Conservation (phyloP, 2,797 vertebrate genomes). For the Epinephelus awoara region DNA sequence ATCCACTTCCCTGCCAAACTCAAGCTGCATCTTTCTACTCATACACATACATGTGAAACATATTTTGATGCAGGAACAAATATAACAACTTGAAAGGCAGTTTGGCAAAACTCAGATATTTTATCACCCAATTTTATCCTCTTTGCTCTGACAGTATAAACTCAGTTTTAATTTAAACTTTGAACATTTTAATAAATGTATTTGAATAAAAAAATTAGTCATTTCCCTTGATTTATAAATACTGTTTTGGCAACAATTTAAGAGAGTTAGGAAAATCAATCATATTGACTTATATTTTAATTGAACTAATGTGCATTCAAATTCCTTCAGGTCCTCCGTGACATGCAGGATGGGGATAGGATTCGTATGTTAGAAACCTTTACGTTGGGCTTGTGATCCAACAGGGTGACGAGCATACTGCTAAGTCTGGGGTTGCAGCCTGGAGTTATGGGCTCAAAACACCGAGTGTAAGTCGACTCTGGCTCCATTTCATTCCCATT, state of each 20-base stretch:
- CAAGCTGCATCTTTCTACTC: background rate
- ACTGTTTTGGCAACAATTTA: background rate
- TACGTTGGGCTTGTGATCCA: background rate
- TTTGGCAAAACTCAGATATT: background rate
- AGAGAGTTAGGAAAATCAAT: background rate
- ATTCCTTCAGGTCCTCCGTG: background rate
- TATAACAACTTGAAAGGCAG: background rate
- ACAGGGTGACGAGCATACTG: background rate
- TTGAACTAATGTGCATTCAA: background rate
- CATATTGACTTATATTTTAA: background rate
- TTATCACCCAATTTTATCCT: no score
- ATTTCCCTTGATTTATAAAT: background rate
- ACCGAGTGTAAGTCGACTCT: constrained; percentile 7
- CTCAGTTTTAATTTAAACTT: background rate
- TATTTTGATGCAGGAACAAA: background rate
- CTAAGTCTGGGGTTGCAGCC: constrained; percentile 4
- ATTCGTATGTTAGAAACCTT: constrained; percentile 1
- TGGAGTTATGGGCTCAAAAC: constrained; percentile 20
- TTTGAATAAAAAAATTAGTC: background rate
- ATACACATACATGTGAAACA: background rate
- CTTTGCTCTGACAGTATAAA: no score
- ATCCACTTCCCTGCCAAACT: background rate
- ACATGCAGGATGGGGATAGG: background rate
- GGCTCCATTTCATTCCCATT: constrained; percentile 20
- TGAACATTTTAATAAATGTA: no score